Evolutionary conservation across 2,113 vertebrate species (phyloP).

Genomic region (Ictidomys tridecemlineatus): DNA sequence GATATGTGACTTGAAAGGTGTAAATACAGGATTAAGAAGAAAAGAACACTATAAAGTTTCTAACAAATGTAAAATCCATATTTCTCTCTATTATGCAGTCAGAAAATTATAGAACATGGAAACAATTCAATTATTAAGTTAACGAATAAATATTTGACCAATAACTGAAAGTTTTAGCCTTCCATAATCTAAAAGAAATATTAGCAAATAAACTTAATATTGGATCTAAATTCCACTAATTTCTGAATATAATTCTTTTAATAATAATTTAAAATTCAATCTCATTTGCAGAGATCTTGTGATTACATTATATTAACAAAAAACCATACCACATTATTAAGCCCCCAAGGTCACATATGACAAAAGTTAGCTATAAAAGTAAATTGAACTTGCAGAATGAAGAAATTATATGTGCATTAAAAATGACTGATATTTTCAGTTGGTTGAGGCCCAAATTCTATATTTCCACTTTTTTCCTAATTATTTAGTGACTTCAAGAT

Average conservation of each 20-base stretch:
- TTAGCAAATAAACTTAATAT: neutral
- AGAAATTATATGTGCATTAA: neutral
- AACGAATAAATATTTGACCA: neutral
- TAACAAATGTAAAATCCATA: neutral
- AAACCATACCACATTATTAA: conserved; percentile 12
- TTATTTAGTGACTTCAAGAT: conserved; percentile 24
- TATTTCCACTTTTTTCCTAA: neutral
- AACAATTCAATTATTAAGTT: conserved; percentile 21
- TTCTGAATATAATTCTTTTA: conserved; percentile 26
- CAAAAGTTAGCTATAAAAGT: neutral
- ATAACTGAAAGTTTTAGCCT: neutral
- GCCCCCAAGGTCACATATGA: neutral
- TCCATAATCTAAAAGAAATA: neutral
- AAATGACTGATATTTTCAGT: neutral
- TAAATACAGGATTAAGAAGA: neutral
- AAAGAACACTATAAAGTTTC: neutral
- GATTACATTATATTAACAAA: neutral
- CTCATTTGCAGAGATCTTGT: neutral
- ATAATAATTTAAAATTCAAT: neutral
- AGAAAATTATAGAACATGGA: neutral
- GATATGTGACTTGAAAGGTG: neutral
- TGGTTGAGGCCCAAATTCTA: neutral
- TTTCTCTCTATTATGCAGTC: neutral
- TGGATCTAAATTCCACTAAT: neutral
- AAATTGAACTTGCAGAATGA: conserved; percentile 35